Percentiles rank a stretch among this genome's conserved stretches.
Conservation (phyloP, 2,113 vertebrate species). For the Strix aluco region DNA sequence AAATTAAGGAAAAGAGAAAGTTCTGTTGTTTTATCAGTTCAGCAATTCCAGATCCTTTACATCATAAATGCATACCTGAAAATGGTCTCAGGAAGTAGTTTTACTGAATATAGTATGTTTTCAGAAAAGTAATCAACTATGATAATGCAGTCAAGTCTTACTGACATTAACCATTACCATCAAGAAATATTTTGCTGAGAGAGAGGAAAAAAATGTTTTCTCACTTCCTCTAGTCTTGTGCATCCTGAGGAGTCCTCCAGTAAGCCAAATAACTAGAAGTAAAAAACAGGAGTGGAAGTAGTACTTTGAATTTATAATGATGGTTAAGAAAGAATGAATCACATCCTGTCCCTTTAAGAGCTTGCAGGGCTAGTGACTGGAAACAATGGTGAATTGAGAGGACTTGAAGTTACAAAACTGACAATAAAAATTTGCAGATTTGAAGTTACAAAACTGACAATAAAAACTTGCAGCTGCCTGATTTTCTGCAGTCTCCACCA, state of each 20-base stretch:
- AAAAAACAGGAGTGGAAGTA: neutral
- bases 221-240: neutral
- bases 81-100: neutral
- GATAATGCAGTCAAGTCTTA: neutral
- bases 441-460: neutral
- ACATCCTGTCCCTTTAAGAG: neutral
- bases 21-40: neutral
- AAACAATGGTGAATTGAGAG: neutral
- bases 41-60: neutral
- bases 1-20: neutral
- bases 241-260: neutral
- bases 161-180: neutral
- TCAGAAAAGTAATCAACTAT: neutral
- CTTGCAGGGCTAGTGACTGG: neutral
- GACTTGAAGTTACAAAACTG: neutral
- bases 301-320: neutral
- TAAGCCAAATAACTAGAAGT: neutral
- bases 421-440: neutral
- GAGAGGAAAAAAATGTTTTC: neutral
- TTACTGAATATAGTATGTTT: neutral
- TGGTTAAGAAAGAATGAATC: neutral
- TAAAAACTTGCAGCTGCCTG: neutral
- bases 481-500: neutral
- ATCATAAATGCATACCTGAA: neutral
- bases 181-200: neutral